These are phyloP conservation scores for Sphaerophoria rueppellii DNA, from an alignment of 2,888 invertebrate species.

Conservation along the genomic window DNA sequence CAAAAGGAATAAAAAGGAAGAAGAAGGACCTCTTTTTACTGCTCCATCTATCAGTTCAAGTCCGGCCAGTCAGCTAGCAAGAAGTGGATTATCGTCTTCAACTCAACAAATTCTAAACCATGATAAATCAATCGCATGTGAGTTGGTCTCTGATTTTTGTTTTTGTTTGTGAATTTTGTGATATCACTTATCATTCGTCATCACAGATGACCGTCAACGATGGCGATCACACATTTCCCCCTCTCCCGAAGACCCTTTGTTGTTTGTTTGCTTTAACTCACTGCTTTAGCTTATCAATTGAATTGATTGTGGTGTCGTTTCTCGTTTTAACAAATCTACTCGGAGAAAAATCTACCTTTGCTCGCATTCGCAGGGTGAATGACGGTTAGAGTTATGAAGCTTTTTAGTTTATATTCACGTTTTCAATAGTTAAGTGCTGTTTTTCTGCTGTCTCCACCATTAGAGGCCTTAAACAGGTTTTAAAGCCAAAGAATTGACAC, in stretches of 20 bases:
- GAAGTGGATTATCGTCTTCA: neutral
- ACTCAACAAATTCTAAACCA: slow-evolving; percentile 35
- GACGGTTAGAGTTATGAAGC: slow-evolving; percentile 6
- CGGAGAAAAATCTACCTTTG: slow-evolving; percentile 18
- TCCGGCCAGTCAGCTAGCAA: slow-evolving; percentile 27
- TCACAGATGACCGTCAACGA: neutral
- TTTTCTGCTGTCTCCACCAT: neutral
- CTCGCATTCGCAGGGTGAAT: neutral
- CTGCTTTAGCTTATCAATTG: slow-evolving; percentile 17
- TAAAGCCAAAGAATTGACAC: neutral
- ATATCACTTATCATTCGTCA: neutral
- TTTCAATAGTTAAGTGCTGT: slow-evolving; percentile 16
- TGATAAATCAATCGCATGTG: slow-evolving; percentile 69
- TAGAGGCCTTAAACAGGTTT: neutral
- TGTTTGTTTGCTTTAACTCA: neutral
- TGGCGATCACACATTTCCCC: neutral
- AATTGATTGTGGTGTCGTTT: neutral
- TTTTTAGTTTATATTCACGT: slow-evolving; percentile 39
- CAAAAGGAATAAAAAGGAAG: neutral
- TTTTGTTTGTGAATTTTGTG: slow-evolving; percentile 23
- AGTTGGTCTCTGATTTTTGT: slow-evolving; percentile 31
- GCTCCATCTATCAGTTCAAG: slow-evolving; percentile 27
- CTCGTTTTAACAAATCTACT: neutral
- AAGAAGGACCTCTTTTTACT: slow-evolving; percentile 1
- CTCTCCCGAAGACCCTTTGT: neutral